A percentile compares a stretch with the other conserved stretches of the same genome.
Evolutionary conservation across 2,797 vertebrate genomes (phyloP).

Genomic region (Martes flavigula): DNA sequence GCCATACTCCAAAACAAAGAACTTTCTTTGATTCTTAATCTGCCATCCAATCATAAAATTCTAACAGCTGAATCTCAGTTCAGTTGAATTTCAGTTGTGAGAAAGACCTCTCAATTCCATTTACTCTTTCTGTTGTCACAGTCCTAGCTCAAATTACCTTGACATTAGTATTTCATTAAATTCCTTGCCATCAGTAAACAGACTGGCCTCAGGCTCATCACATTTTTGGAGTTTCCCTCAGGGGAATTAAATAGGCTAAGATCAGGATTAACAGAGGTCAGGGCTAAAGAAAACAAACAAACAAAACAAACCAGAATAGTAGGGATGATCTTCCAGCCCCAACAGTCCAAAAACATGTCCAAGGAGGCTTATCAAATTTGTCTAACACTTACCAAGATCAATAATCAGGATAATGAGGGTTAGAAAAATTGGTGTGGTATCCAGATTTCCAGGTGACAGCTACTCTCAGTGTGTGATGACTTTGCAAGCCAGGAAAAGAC

Average conservation of each 20-base stretch:
- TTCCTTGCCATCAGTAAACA: neutral
- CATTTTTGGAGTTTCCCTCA: neutral
- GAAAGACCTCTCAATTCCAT: neutral
- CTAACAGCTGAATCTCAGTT: neutral
- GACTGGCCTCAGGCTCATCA: neutral
- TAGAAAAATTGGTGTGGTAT: neutral
- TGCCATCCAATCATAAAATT: neutral
- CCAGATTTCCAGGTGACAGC: neutral
- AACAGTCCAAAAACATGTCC: neutral
- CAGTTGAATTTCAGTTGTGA: neutral
- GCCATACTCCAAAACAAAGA: neutral
- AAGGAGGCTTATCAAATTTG: neutral
- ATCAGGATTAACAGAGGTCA: neutral
- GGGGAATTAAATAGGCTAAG: neutral
- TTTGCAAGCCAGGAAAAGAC: neutral
- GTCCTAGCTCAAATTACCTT: neutral
- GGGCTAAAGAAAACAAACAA: neutral
- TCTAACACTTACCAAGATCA: neutral
- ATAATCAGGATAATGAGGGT: neutral
- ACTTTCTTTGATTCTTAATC: neutral
- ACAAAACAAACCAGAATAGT: neutral
- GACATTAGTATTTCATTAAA: neutral
- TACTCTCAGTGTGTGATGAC: neutral
- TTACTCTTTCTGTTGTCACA: neutral
- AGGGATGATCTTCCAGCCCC: neutral